phyloP scores from a whole-genome alignment of 1,140 invertebrate species.

The Drosophila melanogaster region Release_6_plus_ISO1_MT NT_033777.3:25313001-25313500 shows the following conservation, averaged over 20 bases:
- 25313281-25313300: neutral
- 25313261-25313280: neutral
- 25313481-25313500: slow-evolving; percentile 6
- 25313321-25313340: slow-evolving; percentile 10
- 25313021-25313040: neutral
- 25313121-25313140: neutral
- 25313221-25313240: neutral
- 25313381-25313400: slow-evolving; percentile 51
- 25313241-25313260: too few species aligned
- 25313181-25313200: neutral
- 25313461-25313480: slow-evolving; percentile 3
- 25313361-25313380: slow-evolving; percentile 29
- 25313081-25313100: neutral
- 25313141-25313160: neutral
- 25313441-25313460: slow-evolving; percentile 66
- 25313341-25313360: slow-evolving; percentile 1
- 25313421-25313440: slow-evolving; percentile 50
- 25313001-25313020: neutral
- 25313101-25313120: too few species aligned
- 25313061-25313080: neutral
- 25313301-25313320: neutral
- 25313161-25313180: slow-evolving; percentile 3
- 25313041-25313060: neutral
- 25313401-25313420: slow-evolving; percentile 48
- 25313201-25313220: slow-evolving; percentile 2